Percentiles rank a stretch among this genome's conserved stretches.
Evolutionary conservation across 2,888 invertebrate species (phyloP).

Genomic region (Heterodera filipjevi): DNA sequence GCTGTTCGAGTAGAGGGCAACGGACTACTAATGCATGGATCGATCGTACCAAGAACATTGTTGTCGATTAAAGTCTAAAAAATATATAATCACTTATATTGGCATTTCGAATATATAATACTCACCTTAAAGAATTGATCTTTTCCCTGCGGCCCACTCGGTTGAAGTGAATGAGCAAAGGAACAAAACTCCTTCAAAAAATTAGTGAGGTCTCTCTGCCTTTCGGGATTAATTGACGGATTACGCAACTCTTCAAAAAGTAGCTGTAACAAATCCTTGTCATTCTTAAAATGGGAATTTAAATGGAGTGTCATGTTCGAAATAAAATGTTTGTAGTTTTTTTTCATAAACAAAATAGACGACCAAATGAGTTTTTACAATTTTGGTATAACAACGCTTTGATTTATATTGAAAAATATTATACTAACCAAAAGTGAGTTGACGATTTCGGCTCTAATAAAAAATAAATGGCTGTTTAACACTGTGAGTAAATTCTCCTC

Average conservation of each 20-base stretch:
- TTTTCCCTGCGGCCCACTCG: slow-evolving; percentile 92
- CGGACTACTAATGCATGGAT: slow-evolving; percentile 69
- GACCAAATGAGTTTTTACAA: too few relatives aligned
- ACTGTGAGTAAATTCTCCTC: slow-evolving; percentile 98
- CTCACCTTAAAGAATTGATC: slow-evolving; percentile 76
- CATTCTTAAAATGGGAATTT: slow-evolving; percentile 75
- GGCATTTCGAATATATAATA: background rate
- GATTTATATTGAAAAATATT: too few relatives aligned
- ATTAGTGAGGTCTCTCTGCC: slow-evolving; percentile 88
- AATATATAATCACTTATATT: background rate
- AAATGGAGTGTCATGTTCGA: background rate
- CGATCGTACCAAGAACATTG: slow-evolving; percentile 60
- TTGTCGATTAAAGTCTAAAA: slow-evolving; percentile 56
- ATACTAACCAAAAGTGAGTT: slow-evolving; percentile 77
- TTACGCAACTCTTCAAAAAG: slow-evolving; percentile 90
- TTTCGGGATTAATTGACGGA: slow-evolving; percentile 80
- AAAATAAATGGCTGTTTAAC: slow-evolving; percentile 96
- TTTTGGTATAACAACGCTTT: too few relatives aligned
- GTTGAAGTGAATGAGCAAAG: slow-evolving; percentile 96
- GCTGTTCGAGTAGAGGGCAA: slow-evolving; percentile 92
- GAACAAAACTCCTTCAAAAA: slow-evolving; percentile 99
- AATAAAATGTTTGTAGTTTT: too few relatives aligned
- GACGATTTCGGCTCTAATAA: slow-evolving; percentile 99
- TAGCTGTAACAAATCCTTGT: slow-evolving; percentile 92
- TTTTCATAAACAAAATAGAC: too few relatives aligned